These are phyloP conservation scores for Torymus aiolomorphi DNA, from an alignment of 2,888 invertebrate species.

Conservation along the genomic window DNA sequence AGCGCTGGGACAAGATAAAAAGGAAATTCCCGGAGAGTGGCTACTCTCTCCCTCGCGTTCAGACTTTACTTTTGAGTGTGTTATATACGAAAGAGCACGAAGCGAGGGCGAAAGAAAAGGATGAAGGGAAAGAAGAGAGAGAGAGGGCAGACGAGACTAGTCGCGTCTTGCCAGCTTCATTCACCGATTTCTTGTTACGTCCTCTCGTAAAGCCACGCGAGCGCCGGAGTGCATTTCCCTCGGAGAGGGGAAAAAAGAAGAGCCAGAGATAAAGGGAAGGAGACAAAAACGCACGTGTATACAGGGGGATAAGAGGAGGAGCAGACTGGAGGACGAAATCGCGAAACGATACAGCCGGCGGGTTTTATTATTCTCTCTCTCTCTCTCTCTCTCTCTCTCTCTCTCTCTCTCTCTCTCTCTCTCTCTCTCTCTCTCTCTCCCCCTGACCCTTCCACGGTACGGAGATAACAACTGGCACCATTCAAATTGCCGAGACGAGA, in stretches of 20 bases:
- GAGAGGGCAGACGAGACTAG: constrained; percentile 5
- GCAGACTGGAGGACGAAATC: constrained; percentile 3
- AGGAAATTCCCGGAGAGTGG: constrained; percentile 18
- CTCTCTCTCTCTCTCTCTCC: too few relatives aligned
- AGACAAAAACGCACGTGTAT: too few relatives aligned
- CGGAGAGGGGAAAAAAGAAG: neutral
- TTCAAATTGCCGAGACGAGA: constrained; percentile 14
- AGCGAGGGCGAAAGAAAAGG: too few relatives aligned
- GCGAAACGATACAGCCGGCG: constrained; percentile 15
- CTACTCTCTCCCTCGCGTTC: constrained; percentile 4
- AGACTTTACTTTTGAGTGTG: constrained; percentile 14
- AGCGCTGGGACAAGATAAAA: neutral
- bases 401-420: too few relatives aligned
- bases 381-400: too few relatives aligned
- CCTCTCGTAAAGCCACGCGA: constrained; percentile 25
- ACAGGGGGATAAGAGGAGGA: too few relatives aligned
- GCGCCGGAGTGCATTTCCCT: constrained; percentile 34
- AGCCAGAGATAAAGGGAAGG: neutral
- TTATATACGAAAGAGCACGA: neutral
- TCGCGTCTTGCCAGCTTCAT: constrained; percentile 26
- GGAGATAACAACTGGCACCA: constrained; percentile 27
- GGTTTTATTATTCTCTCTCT: constrained; percentile 34
- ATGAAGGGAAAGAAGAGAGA: neutral
- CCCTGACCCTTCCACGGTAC: too few relatives aligned
- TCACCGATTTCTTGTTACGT: constrained; percentile 46